Evolutionary conservation across 64 coral and sea anemone genomes (phyloP).

Genomic region (Stichodactyla mertensii): DNA sequence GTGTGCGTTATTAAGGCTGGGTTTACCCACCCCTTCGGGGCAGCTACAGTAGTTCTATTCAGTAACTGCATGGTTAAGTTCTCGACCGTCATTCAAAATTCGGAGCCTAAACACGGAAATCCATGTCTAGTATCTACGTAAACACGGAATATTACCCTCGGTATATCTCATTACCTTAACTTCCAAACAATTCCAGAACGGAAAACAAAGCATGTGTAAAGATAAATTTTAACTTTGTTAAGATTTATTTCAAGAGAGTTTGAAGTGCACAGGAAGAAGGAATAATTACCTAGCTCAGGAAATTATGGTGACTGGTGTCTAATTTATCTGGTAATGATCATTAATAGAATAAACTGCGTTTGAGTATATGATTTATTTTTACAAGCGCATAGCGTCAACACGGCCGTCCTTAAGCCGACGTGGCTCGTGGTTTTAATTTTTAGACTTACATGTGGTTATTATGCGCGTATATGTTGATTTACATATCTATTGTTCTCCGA

Average conservation of each 20-base stretch:
- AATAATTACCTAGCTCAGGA: neutral
- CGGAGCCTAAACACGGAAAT: neutral
- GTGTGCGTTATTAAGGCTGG: too few relatives aligned
- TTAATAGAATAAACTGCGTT: neutral
- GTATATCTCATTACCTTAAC: neutral
- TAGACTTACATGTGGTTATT: neutral
- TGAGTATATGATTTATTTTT: neutral
- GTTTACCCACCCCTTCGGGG: too few relatives aligned
- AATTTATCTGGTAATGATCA: neutral
- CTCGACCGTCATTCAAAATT: neutral
- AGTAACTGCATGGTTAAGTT: too few relatives aligned
- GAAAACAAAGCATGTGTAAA: neutral
- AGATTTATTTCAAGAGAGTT: neutral
- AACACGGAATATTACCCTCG: neutral
- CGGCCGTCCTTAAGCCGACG: neutral
- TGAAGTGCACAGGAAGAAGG: neutral
- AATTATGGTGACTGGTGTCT: neutral
- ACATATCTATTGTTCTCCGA: neutral
- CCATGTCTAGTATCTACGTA: neutral
- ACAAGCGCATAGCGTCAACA: neutral
- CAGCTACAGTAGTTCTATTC: too few relatives aligned
- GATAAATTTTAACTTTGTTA: neutral
- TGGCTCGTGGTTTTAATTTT: neutral
- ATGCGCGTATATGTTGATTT: neutral
- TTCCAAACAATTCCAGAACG: neutral